Evolutionary conservation across 2,113 vertebrate species (phyloP).

Genomic region (Chloebia gouldiae): DNA sequence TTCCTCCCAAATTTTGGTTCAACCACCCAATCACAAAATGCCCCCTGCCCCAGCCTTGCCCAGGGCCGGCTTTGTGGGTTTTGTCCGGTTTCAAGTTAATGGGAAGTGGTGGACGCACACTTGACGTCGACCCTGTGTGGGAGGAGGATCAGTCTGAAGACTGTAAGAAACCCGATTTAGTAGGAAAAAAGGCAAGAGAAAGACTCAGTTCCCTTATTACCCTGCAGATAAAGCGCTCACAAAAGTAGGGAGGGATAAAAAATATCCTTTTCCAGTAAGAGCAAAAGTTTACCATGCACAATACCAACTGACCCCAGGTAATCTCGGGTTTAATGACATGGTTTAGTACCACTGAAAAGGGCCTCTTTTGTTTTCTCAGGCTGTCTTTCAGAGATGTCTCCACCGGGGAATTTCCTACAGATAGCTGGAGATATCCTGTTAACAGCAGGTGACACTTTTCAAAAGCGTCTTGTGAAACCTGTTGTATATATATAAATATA

Average conservation of each 20-base stretch:
- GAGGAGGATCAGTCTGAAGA: background rate
- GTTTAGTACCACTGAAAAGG: background rate
- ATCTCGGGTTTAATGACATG: background rate
- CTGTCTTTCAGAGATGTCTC: background rate
- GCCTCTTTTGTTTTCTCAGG: background rate
- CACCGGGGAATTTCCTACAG: background rate
- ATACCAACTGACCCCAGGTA: background rate
- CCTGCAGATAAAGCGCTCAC: background rate
- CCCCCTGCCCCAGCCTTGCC: background rate
- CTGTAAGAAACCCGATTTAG: background rate
- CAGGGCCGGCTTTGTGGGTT: background rate
- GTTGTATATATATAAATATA: background rate
- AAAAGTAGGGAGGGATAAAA: background rate
- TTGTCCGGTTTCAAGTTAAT: background rate
- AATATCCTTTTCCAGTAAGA: background rate
- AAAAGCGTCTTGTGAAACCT: background rate
- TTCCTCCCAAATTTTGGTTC: conserved; percentile 8
- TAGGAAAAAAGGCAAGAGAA: background rate
- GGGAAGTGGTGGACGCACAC: background rate
- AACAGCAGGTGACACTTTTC: background rate
- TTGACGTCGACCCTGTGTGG: background rate
- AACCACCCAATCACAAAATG: background rate
- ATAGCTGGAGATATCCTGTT: background rate
- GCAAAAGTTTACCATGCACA: background rate
- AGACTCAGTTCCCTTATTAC: background rate